Conservation (phyloP, 2,888 invertebrate species). For the Drosophila gaucha region DNA sequence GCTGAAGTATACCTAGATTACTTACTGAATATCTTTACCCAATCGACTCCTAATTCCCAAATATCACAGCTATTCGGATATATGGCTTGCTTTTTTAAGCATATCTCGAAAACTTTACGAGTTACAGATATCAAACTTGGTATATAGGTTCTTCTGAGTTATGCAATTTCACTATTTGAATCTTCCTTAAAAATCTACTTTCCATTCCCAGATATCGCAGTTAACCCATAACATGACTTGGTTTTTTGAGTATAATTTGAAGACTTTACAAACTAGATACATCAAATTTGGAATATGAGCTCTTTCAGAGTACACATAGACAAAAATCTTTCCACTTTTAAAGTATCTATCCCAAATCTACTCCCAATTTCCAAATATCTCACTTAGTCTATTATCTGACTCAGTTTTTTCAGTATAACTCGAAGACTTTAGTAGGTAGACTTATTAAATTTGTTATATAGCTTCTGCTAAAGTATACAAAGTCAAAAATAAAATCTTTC, state of each 20-base stretch:
- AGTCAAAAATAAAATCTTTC: too few relatives aligned
- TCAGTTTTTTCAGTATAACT: background rate
- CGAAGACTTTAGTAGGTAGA: background rate
- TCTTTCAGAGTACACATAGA: background rate
- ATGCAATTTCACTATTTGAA: too few relatives aligned
- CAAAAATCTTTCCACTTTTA: background rate
- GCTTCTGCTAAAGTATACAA: too few relatives aligned
- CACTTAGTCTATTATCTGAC: background rate
- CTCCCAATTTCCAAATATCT: background rate
- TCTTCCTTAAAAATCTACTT: too few relatives aligned
- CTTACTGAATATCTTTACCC: too few relatives aligned
- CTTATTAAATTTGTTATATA: background rate
- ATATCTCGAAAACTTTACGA: background rate
- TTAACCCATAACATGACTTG: too few relatives aligned
- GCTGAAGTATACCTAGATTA: too few relatives aligned
- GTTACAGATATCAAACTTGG: background rate
- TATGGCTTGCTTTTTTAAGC: too few relatives aligned
- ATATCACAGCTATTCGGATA: too few relatives aligned
- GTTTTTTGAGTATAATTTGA: background rate
- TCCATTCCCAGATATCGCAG: too few relatives aligned
- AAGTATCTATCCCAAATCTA: too few relatives aligned
- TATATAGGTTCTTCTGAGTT: background rate
- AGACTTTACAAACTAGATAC: background rate
- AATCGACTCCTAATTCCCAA: too few relatives aligned
- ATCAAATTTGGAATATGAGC: background rate